Base-by-base conservation (phyloP, 2,113 vertebrate species). In the Leptobrachium leishanense region DNA sequence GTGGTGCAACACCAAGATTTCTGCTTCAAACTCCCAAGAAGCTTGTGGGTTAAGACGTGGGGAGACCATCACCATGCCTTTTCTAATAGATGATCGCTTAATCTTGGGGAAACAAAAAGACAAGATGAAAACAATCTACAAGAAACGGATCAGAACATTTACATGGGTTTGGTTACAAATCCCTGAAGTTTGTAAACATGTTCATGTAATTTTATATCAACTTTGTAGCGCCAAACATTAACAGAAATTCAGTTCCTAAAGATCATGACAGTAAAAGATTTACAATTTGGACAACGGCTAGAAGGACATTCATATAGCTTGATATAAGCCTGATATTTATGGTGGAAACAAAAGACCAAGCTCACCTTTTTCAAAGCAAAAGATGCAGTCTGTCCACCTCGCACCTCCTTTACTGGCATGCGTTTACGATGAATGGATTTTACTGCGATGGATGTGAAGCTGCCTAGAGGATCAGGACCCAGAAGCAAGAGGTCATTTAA, bases 21-120 rank as follows among this genome's bases (percentile, higher is more conserved):
- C 97, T 0, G 97, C 97, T 88, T 99, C 97, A 89, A 99, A 99
- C 90, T 99, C 97, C 97, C 97, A 99, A 0, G 96, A 98, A 0
- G 97, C 97, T 86, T 98, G 97, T 79, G 97, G 97, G 88, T 94
- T 97, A 86, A 99, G 76, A 73, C 92, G 94, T 0, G 97, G 96
- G 0, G 97, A 98, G 68, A 99, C 97, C 97, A 99, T 99, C 83
- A 99, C 97, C 97, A 99, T 99, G 68, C 97, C 97, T 81, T 99
- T 99, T 84, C 97, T 91, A 86, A 99, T 99, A 69, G 96, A 95
- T 0, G 97, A 98, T 67, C 97, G 96, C 87, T 99, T 99, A 87
- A 99, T 99, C 97, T 99, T 83, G 82, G 83, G 76, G 82, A 54
- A 46, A 40, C 2, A 66, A 9, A 65, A 0, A 13, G 77, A 81